phyloP scores from a whole-genome alignment of 2,797 vertebrate genomes.

The Micropoecilia bifurca region DNA sequence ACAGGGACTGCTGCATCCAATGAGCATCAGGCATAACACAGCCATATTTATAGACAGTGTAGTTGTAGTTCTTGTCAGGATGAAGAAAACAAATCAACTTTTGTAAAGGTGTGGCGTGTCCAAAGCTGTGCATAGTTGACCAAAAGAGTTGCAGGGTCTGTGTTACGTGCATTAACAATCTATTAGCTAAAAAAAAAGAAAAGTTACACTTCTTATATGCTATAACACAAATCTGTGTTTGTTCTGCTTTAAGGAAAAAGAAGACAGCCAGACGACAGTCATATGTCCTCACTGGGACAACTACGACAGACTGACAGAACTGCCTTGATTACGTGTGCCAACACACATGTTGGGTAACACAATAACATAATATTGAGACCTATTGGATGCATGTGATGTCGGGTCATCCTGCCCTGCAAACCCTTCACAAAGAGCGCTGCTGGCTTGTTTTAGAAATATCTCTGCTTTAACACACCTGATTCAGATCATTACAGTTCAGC shows the following conservation, averaged over 20 bases:
- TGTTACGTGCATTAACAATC: background rate
- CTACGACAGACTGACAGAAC: background rate
- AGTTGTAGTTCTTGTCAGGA: background rate
- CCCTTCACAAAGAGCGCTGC: background rate
- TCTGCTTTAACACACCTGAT: background rate
- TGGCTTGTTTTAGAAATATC: background rate
- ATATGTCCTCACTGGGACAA: conserved; percentile 56
- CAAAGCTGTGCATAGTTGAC: background rate
- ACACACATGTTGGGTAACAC: background rate
- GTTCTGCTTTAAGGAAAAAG: conserved; percentile 51
- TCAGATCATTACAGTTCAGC: no score
- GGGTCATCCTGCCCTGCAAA: background rate
- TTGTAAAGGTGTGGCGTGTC: background rate
- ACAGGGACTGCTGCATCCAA: background rate
- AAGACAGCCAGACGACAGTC: conserved; percentile 43
- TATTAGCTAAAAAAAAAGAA: background rate
- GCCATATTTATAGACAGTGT: background rate
- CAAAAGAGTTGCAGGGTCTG: background rate
- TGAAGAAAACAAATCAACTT: background rate
- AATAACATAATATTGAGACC: background rate
- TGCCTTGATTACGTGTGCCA: background rate
- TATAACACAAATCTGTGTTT: background rate
- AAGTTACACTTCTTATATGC: background rate
- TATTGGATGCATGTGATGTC: background rate
- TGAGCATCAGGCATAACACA: background rate